Evolutionary conservation across 2,113 vertebrate species (phyloP).

Genomic region (Pyxicephalus adspersus): DNA sequence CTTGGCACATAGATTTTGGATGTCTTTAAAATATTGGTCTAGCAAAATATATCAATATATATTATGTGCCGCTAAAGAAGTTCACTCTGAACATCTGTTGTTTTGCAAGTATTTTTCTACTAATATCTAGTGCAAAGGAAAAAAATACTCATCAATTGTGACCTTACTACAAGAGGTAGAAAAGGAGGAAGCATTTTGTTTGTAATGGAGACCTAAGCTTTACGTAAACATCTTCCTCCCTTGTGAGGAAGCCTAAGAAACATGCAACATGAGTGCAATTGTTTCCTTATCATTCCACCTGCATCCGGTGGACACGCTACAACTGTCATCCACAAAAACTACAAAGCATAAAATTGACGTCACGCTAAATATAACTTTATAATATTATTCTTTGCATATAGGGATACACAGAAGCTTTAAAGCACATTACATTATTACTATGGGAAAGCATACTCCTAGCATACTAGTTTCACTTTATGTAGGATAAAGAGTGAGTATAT

Average conservation of each 20-base stretch:
- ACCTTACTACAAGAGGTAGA: conserved; percentile 33
- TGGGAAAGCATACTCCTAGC: conserved; percentile 41
- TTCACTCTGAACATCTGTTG: not conserved
- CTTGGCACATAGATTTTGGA: not conserved
- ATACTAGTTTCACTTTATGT: conserved; percentile 30
- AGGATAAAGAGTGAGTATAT: not conserved
- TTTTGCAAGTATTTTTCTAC: not conserved
- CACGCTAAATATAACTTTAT: conserved; percentile 43
- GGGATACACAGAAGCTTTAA: conserved; percentile 52
- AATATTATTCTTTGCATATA: conserved; percentile 40
- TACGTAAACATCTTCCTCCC: conserved; percentile 20
- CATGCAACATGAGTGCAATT: not conserved
- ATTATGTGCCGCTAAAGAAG: not conserved
- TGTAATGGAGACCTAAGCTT: not conserved
- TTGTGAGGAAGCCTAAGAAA: not conserved
- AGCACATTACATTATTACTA: conserved; percentile 41
- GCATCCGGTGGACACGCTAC: conserved; percentile 7
- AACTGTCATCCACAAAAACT: conserved; percentile 30
- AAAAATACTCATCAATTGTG: conserved; percentile 31
- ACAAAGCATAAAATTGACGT: conserved; percentile 42
- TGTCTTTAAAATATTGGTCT: not conserved
- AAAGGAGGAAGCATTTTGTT: conserved; percentile 2
- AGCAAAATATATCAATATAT: not conserved
- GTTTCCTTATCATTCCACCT: not conserved
- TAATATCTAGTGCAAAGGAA: conserved; percentile 34